phyloP scores from a whole-genome alignment of 2,797 vertebrate species.

The Xyrichtys novacula region DNA sequence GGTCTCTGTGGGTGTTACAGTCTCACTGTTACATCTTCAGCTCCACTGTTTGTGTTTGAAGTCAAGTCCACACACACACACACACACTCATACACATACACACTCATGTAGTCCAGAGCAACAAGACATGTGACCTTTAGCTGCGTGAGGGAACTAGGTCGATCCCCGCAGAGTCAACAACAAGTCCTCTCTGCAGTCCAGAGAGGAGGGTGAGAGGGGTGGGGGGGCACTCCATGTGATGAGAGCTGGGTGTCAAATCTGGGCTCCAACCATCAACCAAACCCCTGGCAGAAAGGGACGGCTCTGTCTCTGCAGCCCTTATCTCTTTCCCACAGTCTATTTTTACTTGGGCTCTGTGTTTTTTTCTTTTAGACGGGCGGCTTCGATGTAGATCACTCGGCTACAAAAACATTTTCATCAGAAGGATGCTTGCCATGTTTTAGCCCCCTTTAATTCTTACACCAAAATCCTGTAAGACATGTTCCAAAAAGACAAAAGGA shows the following conservation, averaged over 20 bases:
- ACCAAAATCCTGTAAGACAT: conserved; percentile 19
- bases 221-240: conserved; percentile 46
- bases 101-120: conserved; percentile 26
- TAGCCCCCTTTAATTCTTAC: conserved; percentile 4
- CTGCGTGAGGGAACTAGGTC: conserved; percentile 68
- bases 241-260: conserved; percentile 62
- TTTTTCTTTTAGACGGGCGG: conserved; percentile 13
- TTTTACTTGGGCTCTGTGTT: conserved; percentile 48
- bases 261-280: conserved; percentile 43
- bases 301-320: conserved; percentile 29
- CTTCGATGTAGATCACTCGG: conserved; percentile 23
- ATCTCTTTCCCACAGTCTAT: conserved; percentile 65
- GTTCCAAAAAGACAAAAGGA: not conserved
- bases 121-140: conserved; percentile 63
- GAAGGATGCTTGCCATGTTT: conserved; percentile 20
- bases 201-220: not conserved
- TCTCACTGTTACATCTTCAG: conserved; percentile 31
- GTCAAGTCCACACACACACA: conserved; percentile 10
- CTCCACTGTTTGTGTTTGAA: conserved; percentile 43
- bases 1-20: conserved; percentile 18
- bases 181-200: conserved; percentile 50
- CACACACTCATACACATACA: conserved; percentile 8
- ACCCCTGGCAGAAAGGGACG: conserved; percentile 47
- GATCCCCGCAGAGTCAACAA: conserved; percentile 59
- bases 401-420: conserved; percentile 14